Percentiles rank a stretch among this genome's conserved stretches.
Conservation (phyloP, 2,888 invertebrate species). For the Catocala fraxini region DNA sequence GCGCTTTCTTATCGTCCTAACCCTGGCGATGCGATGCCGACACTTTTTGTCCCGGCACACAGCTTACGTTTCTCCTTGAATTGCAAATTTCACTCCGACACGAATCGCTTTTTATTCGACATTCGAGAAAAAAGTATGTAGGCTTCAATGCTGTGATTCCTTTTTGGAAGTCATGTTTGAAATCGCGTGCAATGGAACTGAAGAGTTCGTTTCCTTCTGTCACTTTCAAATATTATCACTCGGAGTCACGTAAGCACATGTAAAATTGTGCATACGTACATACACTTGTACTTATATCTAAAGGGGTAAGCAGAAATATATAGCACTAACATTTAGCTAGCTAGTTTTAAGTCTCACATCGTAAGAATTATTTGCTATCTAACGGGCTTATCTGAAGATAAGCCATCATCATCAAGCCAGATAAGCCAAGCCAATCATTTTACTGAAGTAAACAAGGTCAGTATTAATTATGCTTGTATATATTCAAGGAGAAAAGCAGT, state of each 20-base stretch:
- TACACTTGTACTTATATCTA: too few relatives aligned
- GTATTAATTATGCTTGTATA: too few relatives aligned
- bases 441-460: too few relatives aligned
- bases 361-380: too few relatives aligned
- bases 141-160: background rate
- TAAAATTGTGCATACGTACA: background rate
- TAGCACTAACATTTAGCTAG: too few relatives aligned
- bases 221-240: slow-evolving; percentile 3
- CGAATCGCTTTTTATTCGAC: slow-evolving; percentile 45
- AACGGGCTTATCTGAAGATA: too few relatives aligned
- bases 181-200: slow-evolving; percentile 4
- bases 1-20: slow-evolving; percentile 39
- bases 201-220: background rate
- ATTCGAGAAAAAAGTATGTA: slow-evolving; percentile 20
- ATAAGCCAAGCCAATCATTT: too few relatives aligned
- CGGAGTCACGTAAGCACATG: slow-evolving; percentile 8
- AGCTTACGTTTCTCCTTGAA: slow-evolving; percentile 62
- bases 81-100: slow-evolving; percentile 68
- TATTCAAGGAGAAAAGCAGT: too few relatives aligned
- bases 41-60: slow-evolving; percentile 47
- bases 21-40: slow-evolving; percentile 39
- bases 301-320: too few relatives aligned
- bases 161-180: slow-evolving; percentile 1
- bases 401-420: too few relatives aligned
- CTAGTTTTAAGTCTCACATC: too few relatives aligned